phyloP scores from a whole-genome alignment of 2,797 vertebrate genomes.

The Rousettus madagascariensis region DNA sequence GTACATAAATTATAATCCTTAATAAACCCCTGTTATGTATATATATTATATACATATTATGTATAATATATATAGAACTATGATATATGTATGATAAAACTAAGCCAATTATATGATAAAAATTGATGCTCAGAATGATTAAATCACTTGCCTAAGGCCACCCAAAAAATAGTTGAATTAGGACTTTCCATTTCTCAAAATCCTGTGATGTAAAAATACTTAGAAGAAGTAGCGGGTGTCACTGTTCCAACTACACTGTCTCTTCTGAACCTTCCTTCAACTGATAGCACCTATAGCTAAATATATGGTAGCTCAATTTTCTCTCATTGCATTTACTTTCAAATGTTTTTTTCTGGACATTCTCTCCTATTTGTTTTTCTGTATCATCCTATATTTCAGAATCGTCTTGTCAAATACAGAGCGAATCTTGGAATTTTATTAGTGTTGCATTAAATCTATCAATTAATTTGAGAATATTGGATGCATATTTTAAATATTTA shows the following conservation, averaged over 20 bases:
- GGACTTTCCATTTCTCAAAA: background rate
- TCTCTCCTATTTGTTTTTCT: background rate
- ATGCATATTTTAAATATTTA: background rate
- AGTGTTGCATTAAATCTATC: background rate
- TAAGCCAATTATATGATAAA: background rate
- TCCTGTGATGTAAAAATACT: background rate
- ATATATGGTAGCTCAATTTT: background rate
- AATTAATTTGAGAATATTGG: background rate
- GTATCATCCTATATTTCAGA: background rate
- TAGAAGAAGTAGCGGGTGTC: background rate
- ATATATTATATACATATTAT: background rate
- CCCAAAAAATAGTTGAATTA: background rate
- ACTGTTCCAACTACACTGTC: background rate
- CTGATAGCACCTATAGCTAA: background rate
- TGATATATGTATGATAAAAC: too few relatives aligned
- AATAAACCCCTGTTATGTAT: background rate
- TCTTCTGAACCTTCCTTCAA: background rate
- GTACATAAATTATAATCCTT: background rate
- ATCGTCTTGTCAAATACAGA: background rate
- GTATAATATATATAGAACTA: too few relatives aligned
- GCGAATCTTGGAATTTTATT: background rate
- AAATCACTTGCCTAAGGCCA: slow-evolving; percentile 6
- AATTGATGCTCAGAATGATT: background rate
- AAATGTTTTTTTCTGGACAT: background rate
- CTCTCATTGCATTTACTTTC: background rate